phyloP scores from a whole-genome alignment of 2,113 vertebrate species.

The Hippoglossus stenolepis region DNA sequence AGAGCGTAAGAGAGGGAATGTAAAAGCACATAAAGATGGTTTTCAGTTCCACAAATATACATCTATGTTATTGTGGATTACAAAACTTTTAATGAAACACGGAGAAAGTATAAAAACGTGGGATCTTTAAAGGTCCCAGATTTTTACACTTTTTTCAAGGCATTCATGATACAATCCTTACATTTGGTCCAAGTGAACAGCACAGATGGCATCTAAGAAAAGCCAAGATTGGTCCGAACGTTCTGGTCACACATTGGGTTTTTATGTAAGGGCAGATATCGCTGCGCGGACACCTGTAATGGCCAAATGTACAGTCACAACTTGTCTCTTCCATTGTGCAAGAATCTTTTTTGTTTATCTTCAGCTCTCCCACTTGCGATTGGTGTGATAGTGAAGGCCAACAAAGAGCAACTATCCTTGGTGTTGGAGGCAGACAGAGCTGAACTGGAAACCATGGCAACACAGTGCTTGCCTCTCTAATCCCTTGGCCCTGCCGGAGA shows the following conservation, averaged over 20 bases:
- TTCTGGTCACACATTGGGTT: constrained; percentile 36
- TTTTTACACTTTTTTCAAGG: background rate
- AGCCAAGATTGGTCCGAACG: constrained; percentile 36
- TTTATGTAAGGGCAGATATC: constrained; percentile 17
- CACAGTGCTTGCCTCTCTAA: constrained; percentile 78
- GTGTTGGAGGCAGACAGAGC: constrained; percentile 70
- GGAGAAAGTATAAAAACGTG: background rate
- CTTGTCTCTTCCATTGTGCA: constrained; percentile 46
- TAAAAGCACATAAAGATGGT: too few relatives aligned
- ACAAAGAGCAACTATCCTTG: constrained; percentile 77
- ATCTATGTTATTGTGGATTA: too few relatives aligned
- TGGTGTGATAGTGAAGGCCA: constrained; percentile 71
- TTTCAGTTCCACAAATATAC: too few relatives aligned
- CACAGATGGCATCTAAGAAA: constrained; percentile 56
- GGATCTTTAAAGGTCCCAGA: background rate
- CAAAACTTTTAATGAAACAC: background rate
- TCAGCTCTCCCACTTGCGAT: constrained; percentile 66
- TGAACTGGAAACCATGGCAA: constrained; percentile 87
- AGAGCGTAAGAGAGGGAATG: background rate
- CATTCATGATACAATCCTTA: background rate
- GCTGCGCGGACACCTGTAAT: constrained; percentile 17
- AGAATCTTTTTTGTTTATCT: constrained; percentile 60
- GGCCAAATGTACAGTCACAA: constrained; percentile 43
- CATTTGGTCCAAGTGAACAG: constrained; percentile 24
- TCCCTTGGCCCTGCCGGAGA: constrained; percentile 75